phyloP scores from a whole-genome alignment of 2,888 invertebrate species.

The Leptodirus hochenwartii region DNA sequence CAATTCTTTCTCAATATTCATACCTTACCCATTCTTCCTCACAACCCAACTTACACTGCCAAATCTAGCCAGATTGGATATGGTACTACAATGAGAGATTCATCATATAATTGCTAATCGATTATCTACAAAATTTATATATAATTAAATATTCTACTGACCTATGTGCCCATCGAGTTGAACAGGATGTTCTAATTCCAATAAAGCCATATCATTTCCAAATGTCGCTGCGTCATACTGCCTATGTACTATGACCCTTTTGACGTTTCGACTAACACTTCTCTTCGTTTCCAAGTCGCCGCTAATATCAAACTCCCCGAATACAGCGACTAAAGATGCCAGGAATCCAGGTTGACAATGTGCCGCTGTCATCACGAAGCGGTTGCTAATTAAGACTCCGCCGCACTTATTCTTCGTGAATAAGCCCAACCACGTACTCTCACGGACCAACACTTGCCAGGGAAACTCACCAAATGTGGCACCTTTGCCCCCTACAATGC shows the following conservation, averaged over 20 bases:
- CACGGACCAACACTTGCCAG: constrained; percentile 83
- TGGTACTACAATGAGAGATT: no score
- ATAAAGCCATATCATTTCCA: constrained; percentile 75
- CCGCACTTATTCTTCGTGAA: constrained; percentile 93
- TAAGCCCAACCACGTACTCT: constrained; percentile 83
- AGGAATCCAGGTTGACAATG: constrained; percentile 91
- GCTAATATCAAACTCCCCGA: constrained; percentile 81
- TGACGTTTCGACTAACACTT: constrained; percentile 65
- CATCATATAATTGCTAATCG: no score
- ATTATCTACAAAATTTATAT: no score
- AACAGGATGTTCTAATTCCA: constrained; percentile 70
- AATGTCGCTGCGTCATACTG: constrained; percentile 82
- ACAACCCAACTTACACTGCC: no score
- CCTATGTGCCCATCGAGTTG: constrained; percentile 72
- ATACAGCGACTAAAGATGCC: constrained; percentile 75
- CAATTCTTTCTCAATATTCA: no score
- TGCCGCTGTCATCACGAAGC: constrained; percentile 80
- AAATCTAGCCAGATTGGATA: no score
- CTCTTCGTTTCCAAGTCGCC: constrained; percentile 63
- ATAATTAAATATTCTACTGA: no score
- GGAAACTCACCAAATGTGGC: constrained; percentile 79
- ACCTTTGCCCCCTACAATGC: constrained; percentile 81
- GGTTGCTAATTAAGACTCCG: constrained; percentile 75
- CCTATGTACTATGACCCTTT: constrained; percentile 72
- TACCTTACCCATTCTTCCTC: no score